Conservation (phyloP, 2,797 vertebrate species). For the Gephyroberyx darwinii region DNA sequence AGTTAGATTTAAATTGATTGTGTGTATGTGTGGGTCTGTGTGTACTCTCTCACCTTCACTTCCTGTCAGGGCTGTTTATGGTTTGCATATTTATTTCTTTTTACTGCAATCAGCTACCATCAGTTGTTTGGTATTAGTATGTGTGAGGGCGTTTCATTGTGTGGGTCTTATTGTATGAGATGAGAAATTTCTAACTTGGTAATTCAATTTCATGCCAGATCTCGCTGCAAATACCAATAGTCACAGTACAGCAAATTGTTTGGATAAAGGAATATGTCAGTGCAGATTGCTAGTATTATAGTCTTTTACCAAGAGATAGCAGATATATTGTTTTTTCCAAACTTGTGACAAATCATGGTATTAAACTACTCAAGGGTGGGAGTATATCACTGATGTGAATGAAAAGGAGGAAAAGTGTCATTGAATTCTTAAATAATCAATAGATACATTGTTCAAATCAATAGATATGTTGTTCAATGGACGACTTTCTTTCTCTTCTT, state of each 20-base stretch:
- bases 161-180: conserved; percentile 29
- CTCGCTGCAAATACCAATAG: conserved; percentile 45
- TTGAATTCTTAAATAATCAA: not conserved
- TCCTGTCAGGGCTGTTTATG: not conserved
- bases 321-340: not conserved
- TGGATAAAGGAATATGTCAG: conserved; percentile 25
- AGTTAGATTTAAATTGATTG: conserved; percentile 4
- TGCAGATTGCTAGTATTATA: conserved; percentile 3
- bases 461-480: not conserved
- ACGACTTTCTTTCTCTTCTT: not conserved
- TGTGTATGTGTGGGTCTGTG: conserved; percentile 12
- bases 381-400: not conserved
- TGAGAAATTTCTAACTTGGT: conserved; percentile 22
- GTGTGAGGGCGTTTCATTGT: not conserved
- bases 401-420: not conserved
- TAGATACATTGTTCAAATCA: not conserved
- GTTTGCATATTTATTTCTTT: not conserved
- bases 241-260: not conserved
- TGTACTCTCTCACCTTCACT: not conserved
- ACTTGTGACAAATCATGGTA: not conserved
- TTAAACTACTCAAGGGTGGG: not conserved
- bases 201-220: conserved; percentile 57
- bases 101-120: not conserved
- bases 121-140: not conserved
- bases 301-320: not conserved